Evolutionary conservation across 2,113 vertebrate species (phyloP).

Genomic region (Ageneiosus marmoratus): DNA sequence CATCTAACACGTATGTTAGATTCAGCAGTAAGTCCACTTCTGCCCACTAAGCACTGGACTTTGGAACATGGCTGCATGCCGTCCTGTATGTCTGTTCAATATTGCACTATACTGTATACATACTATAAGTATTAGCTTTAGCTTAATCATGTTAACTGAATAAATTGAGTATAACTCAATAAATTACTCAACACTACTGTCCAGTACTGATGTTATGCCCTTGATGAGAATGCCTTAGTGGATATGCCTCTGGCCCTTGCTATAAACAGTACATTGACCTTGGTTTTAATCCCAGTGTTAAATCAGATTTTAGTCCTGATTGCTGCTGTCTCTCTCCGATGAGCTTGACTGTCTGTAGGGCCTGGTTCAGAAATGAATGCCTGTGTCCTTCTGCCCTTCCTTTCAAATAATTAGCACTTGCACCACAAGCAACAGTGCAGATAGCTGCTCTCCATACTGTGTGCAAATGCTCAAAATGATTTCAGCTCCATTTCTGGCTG

Average conservation of each 20-base stretch:
- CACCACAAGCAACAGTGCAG: slow-evolving; percentile 6
- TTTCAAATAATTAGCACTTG: slow-evolving; percentile 42
- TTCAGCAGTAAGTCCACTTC: not conserved
- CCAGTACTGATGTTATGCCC: slow-evolving; percentile 8
- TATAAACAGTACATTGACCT: slow-evolving; percentile 8
- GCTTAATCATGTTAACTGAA: too few relatives aligned
- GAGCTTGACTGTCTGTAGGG: slow-evolving; percentile 21
- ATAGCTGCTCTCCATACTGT: slow-evolving; percentile 13
- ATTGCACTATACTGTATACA: too few relatives aligned
- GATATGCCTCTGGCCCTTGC: not conserved
- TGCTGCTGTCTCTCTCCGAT: not conserved
- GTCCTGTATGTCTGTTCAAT: too few relatives aligned
- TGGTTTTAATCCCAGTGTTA: slow-evolving; percentile 28
- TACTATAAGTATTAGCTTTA: too few relatives aligned
- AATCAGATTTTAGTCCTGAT: slow-evolving; percentile 13
- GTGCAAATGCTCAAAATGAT: slow-evolving; percentile 27
- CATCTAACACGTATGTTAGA: not conserved
- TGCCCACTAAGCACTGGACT: not conserved
- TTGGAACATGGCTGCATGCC: not conserved
- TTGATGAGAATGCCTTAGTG: slow-evolving; percentile 7
- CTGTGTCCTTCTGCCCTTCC: slow-evolving; percentile 40
- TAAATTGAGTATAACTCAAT: too few relatives aligned
- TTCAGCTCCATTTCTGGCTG: not conserved
- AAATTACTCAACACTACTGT: too few relatives aligned
- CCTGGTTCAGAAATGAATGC: slow-evolving; percentile 24